Evolutionary conservation across 2,113 vertebrate genomes (phyloP), one percentile per base, ranked within the genome.

Genomic region (Callionymus lyra): DNA sequence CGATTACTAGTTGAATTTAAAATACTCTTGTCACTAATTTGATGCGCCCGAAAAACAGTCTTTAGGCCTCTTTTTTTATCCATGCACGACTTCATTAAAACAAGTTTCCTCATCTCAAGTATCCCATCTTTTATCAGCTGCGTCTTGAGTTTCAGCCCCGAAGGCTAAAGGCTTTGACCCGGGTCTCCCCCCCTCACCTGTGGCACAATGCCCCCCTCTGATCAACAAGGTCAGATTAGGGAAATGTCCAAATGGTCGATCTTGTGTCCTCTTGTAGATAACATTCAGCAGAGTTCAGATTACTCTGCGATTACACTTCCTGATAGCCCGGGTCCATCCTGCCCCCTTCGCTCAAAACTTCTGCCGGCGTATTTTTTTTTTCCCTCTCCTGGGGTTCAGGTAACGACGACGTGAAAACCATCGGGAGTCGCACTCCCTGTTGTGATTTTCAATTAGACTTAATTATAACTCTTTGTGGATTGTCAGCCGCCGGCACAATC

Each of bases 191-290:
- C 38, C 18, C 67, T 50, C 68, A 66, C 60, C 72, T 76, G 72
- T 47, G 50, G 41, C 41, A 77, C 70, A 77, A 79, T 74, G 56
- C 42, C 54, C 60, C 55, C 65, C 68, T 79, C 63, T 74, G 63
- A 72, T 74, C 70, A 61, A 62, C 63, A 42, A 54, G 39, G 62
- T 58, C 65, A 69, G 50, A 74, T 76, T 64, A 73, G 72, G n/a
- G 70, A 76, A 76, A 74, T 62, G 70, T 81, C 74, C 68, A 62
- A 81, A 70, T 82, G 80, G 74, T 63, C 68, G 76, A 72, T 82
- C 74, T 76, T 72, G 71, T 74, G 78, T 79, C 74, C 58, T 57
- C 46, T 54, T 47, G 44, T 47, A 72, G 77, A 81, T 79, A 79
- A 79, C 72, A 68, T 53, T 46, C 34, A n/a, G 31, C 45, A 17